Evolutionary conservation across 1,140 invertebrate species (phyloP), one percentile per base, ranked within the genome.

Genomic region (Ylistrum balloti): DNA sequence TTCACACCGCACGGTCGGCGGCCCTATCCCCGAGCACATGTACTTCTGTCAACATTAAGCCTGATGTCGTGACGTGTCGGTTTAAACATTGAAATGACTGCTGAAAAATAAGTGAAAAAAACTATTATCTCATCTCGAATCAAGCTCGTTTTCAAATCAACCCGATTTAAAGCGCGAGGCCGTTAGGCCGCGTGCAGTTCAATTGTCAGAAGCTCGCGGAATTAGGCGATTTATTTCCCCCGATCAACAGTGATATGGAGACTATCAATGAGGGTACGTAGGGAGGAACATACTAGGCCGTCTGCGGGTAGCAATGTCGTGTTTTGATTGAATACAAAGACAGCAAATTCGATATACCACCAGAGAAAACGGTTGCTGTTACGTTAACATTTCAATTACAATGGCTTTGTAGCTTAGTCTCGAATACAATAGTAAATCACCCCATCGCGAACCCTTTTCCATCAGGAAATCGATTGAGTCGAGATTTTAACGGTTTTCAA

Each of bases 401-500:
- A 28, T 28, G 22, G 3, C 56, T 74, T 17, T 74, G 22, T 28
- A n/a, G n/a, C 56, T 9, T 28, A 74, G 22, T 74, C 22, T 74
- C 9, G n/a, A 74, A 28, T n/a, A 74, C 56, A 74, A 11, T 28
- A 9, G 56, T 28, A 28, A 74, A 28, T 28, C 0, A 22, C 15
- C 56, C 56, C 56, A n/a, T 74, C 56, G 56, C 22, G 56, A 5
- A n/a, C 56, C 56, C 56, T 74, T 74, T n/a, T 5, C 56, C 11
- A 28, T n/a, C 22, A n/a, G 56, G 56, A 11, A 74, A 28, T 74
- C 22, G 56, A 74, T 74, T 11, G 56, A 74, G 56, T 28, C 56
- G n/a, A 74, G 56, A 74, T 74, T 74, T 74, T 74, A 74, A 74
- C 56, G 56, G 56, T 74, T 74, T 74, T 74, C 56, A 74, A 74